These are phyloP conservation scores for Gandaritis pyraliata DNA, from an alignment of 2,888 invertebrate species.

Conservation along the genomic window DNA sequence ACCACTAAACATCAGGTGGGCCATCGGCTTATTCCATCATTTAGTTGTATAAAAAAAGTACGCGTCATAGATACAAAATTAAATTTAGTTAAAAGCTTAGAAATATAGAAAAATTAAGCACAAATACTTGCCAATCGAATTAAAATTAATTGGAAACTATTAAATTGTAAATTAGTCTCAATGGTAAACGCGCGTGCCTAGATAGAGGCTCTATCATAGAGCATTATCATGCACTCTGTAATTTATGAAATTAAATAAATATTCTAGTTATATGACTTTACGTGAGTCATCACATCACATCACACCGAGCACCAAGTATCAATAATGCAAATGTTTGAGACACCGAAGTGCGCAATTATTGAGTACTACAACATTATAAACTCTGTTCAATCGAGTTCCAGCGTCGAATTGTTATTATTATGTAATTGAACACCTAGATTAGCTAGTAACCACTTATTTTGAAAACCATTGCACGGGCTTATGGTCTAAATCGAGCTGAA, in stretches of 20 bases:
- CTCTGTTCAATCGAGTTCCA: conserved; percentile 15
- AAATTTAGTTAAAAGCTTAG: too few relatives aligned
- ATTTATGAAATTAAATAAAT: conserved; percentile 43
- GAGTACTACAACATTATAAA: conserved; percentile 20
- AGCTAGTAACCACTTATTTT: conserved; percentile 11
- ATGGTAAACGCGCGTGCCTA: conserved; percentile 1
- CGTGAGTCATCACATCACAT: conserved; percentile 51
- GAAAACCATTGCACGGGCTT: conserved; percentile 4
- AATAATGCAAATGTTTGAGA: conserved; percentile 37
- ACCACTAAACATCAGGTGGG: too few relatives aligned
- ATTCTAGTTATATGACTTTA: conserved; percentile 47
- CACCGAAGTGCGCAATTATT: conserved; percentile 47
- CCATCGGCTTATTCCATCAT: too few relatives aligned
- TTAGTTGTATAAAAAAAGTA: too few relatives aligned
- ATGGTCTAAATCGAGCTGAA: conserved; percentile 2
- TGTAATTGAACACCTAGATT: conserved; percentile 18
- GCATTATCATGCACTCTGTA: conserved; percentile 5
- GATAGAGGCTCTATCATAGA: not conserved
- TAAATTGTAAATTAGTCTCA: not conserved
- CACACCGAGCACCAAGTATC: conserved; percentile 24
- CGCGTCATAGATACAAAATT: too few relatives aligned
- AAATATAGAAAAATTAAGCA: too few relatives aligned
- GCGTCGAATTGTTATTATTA: conserved; percentile 13
- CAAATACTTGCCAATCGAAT: not conserved
- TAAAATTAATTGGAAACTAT: too few relatives aligned